Evolutionary conservation across 1,140 invertebrate genomes (phyloP), one percentile per base, ranked within the genome.

Genomic region (Sarcophaga peregrina): DNA sequence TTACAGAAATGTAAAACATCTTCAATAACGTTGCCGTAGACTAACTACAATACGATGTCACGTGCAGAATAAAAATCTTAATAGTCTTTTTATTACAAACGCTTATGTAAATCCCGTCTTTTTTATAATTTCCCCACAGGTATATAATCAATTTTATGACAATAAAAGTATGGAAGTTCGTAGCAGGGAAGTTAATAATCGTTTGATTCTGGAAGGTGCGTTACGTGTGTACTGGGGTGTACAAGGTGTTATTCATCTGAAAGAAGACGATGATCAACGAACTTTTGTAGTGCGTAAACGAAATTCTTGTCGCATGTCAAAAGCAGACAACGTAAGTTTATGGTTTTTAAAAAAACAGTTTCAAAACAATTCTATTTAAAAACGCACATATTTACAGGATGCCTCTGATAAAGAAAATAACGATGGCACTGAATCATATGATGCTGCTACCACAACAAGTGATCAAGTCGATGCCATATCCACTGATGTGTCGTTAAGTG

Each of bases 161-260:
- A 95, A 95, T 54, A 95, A 94, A 91, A 95, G 94, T 89, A 93
- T 94, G 73, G 94, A 95, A 88, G 93, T 96, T 84, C 92, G 94
- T 87, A 94, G 94, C 85, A 91, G 95, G 68, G 95, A 96, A 90
- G 95, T 96, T 3, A 96, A 96, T 91, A 95, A 95, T 74, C 91
- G 95, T 78, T 91, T 96, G 72, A 93, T 96, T 85, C 89, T 97
- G 47, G 95, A 96, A 92, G 96, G 96, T 17, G 94, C 95, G 5
- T 90, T 97, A 83, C 91, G 95, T 85, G 95, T 97, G 83, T 95
- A 96, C 91, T 97, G 96, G 96, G 96, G 96, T 72, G 94, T 97
- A 1, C 93, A 94, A 52, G 95, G 95, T 81, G 93, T 96, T 3
- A 97, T 97, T 85, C 95, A 96, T 90, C 91, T 97, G 8, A 96